Evolutionary conservation across 2,113 vertebrate species (phyloP), one percentile per base, ranked within the genome.

Genomic region (Boulengerochromis microlepis): DNA sequence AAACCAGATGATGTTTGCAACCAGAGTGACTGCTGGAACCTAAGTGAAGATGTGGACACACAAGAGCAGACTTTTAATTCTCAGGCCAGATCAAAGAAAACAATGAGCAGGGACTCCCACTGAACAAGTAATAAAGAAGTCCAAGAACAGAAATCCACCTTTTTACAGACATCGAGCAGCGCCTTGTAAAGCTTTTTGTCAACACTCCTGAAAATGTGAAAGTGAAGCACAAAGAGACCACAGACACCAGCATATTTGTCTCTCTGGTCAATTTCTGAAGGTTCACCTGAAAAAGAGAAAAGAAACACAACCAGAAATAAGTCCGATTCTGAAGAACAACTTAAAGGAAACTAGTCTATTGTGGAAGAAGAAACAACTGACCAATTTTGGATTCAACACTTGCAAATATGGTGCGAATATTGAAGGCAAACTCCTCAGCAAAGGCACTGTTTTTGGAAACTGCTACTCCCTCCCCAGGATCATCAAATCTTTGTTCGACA

Each of bases 111-210:
- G 10, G 10, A 31, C 11, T 35, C 2, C 31, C 4, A 59, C 1
- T 22, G 7, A 26, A 5, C 8, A 26, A 64, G 10, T 57, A 31
- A 26, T 3, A 24, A 69, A 13, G 24, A 3, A 19, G 16, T 1
- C 3, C 6, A 22, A 33, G 7, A 53, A 31, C 11, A 29, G 1
- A 18, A 18, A 31, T 3, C 3, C 35, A 99, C 99, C 97, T 99
- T 99, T 96, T 99, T 99, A 97, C 98, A 99, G 90, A 98, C 95
- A 54, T 99, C 98, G 81, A 99, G 91, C 64, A 99, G 96, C 2
- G 98, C 95, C 93, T 99, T 99, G 95, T 97, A 99, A 91, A 99
- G 95, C 93, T 98, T 99, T 95, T 99, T 99, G 96, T 99, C 99
- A 11, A 99, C 86, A 7, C 97, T 97, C 76, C 98, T 97, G 95